Conservation (phyloP, 1,140 invertebrate genomes). For the Thaumatotibia leucotreta region DNA sequence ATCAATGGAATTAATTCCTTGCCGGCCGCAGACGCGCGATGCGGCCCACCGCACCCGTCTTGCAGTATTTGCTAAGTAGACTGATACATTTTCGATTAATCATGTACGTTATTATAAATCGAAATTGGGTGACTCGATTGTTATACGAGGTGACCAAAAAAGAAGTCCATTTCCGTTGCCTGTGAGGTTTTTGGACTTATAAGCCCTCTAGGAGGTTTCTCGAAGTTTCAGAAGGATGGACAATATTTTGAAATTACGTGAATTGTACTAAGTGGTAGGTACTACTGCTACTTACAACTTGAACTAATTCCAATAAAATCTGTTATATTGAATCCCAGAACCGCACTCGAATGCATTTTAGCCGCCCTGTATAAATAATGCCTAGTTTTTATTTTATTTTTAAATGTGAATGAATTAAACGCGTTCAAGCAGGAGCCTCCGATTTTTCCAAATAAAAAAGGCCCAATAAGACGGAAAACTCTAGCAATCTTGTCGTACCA, state of each 20-base stretch:
- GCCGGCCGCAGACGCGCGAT: slow-evolving; percentile 46
- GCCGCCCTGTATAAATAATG: too few species aligned
- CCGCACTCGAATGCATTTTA: too few species aligned
- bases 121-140: not conserved
- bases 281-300: too few species aligned
- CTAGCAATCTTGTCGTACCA: slow-evolving; percentile 60
- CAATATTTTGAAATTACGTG: too few species aligned
- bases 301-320: too few species aligned
- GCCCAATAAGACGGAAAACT: slow-evolving; percentile 68
- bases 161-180: too few species aligned
- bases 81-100: not conserved
- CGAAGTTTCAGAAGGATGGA: too few species aligned
- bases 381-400: not conserved
- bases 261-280: too few species aligned
- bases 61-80: slow-evolving; percentile 21
- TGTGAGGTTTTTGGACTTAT: too few species aligned
- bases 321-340: too few species aligned
- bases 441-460: slow-evolving; percentile 40
- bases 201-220: too few species aligned
- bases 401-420: not conserved
- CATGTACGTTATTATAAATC: not conserved
- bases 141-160: too few species aligned
- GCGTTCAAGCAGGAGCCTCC: not conserved
- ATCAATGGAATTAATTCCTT: slow-evolving; percentile 59
- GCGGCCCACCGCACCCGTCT: slow-evolving; percentile 28